Base-by-base conservation (phyloP, 2,797 vertebrate species). In the Delichon dasypus region DNA sequence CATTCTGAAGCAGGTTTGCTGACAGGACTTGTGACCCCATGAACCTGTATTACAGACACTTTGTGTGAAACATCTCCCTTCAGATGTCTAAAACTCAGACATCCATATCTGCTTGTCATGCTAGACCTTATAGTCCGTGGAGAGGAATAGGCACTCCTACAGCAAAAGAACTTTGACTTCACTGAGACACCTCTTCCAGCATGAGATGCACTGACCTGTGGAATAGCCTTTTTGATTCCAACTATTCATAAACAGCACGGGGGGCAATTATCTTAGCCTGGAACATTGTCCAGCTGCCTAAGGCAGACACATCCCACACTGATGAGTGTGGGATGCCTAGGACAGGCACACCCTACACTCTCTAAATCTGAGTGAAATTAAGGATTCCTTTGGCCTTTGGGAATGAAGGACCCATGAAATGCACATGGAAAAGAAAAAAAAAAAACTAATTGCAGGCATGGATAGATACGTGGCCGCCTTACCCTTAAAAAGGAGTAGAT, bases 141-240 rank as follows among this genome's bases (percentile, higher is more conserved):
- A 88, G 29, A 75, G 50, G 38, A 94, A 88, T 36, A 67, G 27
- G 7, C 36, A 92, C 40, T 84, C 54, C 76, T 54, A 70, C 50
- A 78, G 55, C n/a, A 82, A 70, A 84, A 68, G 34, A 36, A 36
- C 30, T 66, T 36, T 75, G 44, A 81, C 27, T 75, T 92, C 64
- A 51, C 61, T 62, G 62, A 51, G 48, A 75, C 19, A 42, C 80
- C 65, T 83, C 61, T 67, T 74, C 38, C 30, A 53, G 18, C 16
- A 78, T 77, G 72, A 74, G 61, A 90, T 16, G 58, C 74, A 81
- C 17, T 81, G 89, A 93, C 70, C 79, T 62, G 36, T 78, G 74
- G 58, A 93, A 88, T 20, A 72, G 50, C 36, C 47, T 60, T 88
- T 81, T 65, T 68, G 50, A 78, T 44, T 77, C 51, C 32, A 32